Evolutionary conservation across 2,113 vertebrate species (phyloP).

Genomic region (Dendrocopos noguchii): DNA sequence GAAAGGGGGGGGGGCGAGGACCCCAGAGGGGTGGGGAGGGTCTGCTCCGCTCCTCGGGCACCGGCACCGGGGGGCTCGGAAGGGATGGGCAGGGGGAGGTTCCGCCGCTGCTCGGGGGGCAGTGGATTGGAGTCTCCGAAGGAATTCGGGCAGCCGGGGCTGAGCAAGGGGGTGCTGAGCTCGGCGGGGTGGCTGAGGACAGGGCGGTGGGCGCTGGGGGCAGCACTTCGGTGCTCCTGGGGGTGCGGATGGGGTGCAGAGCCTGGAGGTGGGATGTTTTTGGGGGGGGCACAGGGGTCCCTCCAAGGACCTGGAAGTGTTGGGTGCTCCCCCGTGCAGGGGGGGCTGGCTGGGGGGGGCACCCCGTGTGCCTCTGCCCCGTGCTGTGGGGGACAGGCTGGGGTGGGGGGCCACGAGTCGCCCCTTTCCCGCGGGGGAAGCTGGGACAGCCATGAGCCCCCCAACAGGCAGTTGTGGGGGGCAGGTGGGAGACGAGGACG

Average conservation of each 20-base stretch:
- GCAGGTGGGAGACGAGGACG: fast-evolving
- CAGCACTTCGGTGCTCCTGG: neutral
- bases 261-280: neutral
- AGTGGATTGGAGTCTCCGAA: neutral
- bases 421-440: neutral
- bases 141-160: fast-evolving
- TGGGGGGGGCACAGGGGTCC: neutral
- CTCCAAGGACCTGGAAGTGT: fast-evolving
- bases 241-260: neutral
- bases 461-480: neutral
- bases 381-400: fast-evolving
- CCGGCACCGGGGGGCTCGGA: too few species aligned
- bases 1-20: too few species aligned
- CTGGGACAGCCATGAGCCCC: fast-evolving
- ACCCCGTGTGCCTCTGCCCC: fast-evolving
- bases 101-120: fast-evolving
- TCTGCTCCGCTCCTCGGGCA: too few species aligned
- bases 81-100: neutral
- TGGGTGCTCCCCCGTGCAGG: fast-evolving
- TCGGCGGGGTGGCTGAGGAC: neutral
- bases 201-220: fast-evolving
- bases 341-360: neutral
- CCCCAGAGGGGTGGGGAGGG: too few species aligned
- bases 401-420: neutral
- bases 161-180: neutral